These are phyloP conservation scores for Malaclemys terrapin DNA, from an alignment of 2,113 vertebrate species.

Conservation along the genomic window DNA sequence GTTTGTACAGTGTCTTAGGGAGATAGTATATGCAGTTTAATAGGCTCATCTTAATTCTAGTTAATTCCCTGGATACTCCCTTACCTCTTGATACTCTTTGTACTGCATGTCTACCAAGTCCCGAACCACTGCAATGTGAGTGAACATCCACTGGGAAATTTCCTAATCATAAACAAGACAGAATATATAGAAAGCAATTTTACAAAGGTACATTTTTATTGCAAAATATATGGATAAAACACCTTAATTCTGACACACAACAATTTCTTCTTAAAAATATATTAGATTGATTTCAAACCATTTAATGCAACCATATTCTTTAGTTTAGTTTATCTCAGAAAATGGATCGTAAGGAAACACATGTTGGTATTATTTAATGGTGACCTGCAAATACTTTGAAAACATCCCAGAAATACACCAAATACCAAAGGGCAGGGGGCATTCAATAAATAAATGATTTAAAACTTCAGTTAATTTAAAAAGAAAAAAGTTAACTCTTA, in stretches of 20 bases:
- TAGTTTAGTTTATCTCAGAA: not conserved
- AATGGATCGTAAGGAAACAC: not conserved
- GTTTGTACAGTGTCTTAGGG: not conserved
- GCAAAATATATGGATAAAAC: not conserved
- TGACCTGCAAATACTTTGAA: not conserved
- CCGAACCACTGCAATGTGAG: constrained; percentile 96
- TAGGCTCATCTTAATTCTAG: not conserved
- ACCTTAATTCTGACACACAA: not conserved
- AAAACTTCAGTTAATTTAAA: not conserved
- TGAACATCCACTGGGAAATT: constrained; percentile 99
- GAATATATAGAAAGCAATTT: constrained; percentile 6
- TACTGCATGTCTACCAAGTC: constrained; percentile 98
- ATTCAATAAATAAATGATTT: not conserved
- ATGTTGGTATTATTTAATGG: not conserved
- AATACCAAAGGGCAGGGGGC: not conserved
- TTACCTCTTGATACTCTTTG: constrained; percentile 97
- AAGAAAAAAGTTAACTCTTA: not conserved
- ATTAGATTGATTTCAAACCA: not conserved
- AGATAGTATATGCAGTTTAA: not conserved
- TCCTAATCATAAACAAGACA: constrained; percentile 82
- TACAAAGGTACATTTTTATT: not conserved
- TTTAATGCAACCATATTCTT: not conserved
- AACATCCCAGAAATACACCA: not conserved
- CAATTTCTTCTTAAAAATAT: not conserved
- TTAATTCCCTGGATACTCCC: not conserved